Evolutionary conservation across 2,888 invertebrate species (phyloP).

Genomic region (Philonicus albiceps): DNA sequence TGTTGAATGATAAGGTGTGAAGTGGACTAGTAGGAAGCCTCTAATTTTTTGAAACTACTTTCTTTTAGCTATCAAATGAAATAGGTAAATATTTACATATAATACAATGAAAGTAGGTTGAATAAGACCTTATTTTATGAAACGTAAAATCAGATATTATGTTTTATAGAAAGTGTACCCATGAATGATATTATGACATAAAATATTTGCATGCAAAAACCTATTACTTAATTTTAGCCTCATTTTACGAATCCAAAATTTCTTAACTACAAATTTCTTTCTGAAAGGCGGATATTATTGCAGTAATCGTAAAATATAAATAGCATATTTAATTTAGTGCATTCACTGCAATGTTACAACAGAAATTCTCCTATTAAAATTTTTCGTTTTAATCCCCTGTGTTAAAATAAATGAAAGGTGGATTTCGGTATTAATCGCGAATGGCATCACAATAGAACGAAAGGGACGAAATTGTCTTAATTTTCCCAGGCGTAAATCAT

Average conservation of each 20-base stretch:
- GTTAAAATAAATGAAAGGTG: not conserved
- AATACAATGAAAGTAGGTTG: too few species aligned
- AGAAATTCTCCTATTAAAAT: not conserved
- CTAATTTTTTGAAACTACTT: too few species aligned
- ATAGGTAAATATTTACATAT: too few species aligned
- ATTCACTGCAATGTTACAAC: not conserved
- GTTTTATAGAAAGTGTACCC: not conserved
- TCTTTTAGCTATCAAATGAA: too few species aligned
- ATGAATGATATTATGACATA: not conserved
- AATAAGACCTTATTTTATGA: not conserved
- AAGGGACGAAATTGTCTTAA: not conserved
- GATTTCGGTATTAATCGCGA: not conserved
- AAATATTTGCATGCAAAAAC: not conserved
- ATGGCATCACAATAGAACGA: conserved; percentile 6
- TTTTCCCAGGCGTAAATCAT: conserved; percentile 33
- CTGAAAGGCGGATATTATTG: not conserved
- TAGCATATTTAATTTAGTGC: not conserved
- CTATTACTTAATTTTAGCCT: not conserved
- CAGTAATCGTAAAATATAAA: not conserved
- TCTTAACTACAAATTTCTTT: not conserved
- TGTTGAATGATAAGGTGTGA: too few species aligned
- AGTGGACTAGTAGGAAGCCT: too few species aligned
- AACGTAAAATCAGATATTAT: not conserved
- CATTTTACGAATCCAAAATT: not conserved
- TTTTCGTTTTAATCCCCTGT: not conserved